Conservation (phyloP, 2,888 invertebrate species). For the Melieria crassipennis region DNA sequence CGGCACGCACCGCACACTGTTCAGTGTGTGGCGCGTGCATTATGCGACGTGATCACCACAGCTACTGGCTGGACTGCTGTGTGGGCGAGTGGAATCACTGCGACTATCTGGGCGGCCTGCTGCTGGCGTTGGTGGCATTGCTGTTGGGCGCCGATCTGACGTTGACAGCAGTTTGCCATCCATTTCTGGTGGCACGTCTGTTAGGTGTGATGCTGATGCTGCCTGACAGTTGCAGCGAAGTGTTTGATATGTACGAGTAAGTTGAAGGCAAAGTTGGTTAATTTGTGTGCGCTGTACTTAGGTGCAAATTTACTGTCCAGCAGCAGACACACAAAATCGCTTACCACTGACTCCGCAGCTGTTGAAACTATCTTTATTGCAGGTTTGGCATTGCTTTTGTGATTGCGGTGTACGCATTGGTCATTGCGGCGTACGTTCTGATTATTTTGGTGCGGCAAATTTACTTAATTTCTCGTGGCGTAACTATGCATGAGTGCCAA, state of each 20-base stretch:
- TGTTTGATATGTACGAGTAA: constrained; percentile 75
- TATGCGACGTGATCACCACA: constrained; percentile 80
- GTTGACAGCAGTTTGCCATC: constrained; percentile 85
- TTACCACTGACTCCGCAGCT: not conserved
- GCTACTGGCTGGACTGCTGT: constrained; percentile 88
- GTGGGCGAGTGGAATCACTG: constrained; percentile 82
- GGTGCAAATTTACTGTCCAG: not conserved
- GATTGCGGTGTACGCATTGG: constrained; percentile 68
- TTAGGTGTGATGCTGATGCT: constrained; percentile 70
- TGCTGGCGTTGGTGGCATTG: constrained; percentile 74
- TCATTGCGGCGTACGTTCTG: constrained; percentile 67
- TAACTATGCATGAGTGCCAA: constrained; percentile 68
- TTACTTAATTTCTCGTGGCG: constrained; percentile 66
- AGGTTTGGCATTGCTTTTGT: constrained; percentile 71
- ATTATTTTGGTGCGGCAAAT: constrained; percentile 67
- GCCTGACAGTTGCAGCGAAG: constrained; percentile 86
- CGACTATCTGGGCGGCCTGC: constrained; percentile 76
- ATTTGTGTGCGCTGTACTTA: not conserved
- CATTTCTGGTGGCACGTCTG: constrained; percentile 67
- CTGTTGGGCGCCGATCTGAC: constrained; percentile 82
- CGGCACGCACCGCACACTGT: constrained; percentile 81
- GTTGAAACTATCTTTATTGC: constrained; percentile 49
- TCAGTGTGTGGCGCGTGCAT: constrained; percentile 84
- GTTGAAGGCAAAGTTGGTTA: not conserved
- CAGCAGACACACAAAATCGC: not conserved